phyloP scores from a whole-genome alignment of 1,140 invertebrate species.

The Drosophila tropicalis region DNA sequence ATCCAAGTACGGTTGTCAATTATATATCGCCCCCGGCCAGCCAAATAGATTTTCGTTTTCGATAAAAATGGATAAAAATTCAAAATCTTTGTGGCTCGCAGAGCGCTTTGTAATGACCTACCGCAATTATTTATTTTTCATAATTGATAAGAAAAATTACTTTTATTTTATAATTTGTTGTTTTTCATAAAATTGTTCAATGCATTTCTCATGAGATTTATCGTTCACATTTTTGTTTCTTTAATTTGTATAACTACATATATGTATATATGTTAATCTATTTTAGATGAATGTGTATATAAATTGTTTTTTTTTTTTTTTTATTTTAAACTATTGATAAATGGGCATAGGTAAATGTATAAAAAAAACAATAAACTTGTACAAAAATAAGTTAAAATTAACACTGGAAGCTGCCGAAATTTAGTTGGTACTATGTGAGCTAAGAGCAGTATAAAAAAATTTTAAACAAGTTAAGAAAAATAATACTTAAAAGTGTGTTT shows the following conservation, averaged over 20 bases:
- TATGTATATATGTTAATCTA: slow-evolving; percentile 48
- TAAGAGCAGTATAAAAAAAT: slow-evolving; percentile 23
- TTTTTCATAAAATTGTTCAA: slow-evolving; percentile 72
- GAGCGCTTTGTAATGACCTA: slow-evolving; percentile 9
- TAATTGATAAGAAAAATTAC: slow-evolving; percentile 40
- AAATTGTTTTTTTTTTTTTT: slow-evolving; percentile 60
- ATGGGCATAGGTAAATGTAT: slow-evolving; percentile 11
- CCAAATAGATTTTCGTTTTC: background rate
- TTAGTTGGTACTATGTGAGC: slow-evolving; percentile 29
- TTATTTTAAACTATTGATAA: slow-evolving; percentile 19
- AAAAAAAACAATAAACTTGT: slow-evolving; percentile 24
- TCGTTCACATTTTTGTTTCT: slow-evolving; percentile 42
- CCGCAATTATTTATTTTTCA: slow-evolving; percentile 40
- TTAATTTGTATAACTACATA: slow-evolving; percentile 69
- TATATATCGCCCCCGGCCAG: slow-evolving; percentile 1
- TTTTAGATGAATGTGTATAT: slow-evolving; percentile 49
- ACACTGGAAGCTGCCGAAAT: slow-evolving; percentile 63
- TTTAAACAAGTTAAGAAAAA: slow-evolving; percentile 24
- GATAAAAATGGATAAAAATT: slow-evolving; percentile 1
- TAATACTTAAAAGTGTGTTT: slow-evolving; percentile 59
- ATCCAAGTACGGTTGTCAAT: slow-evolving; percentile 16
- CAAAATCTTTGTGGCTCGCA: background rate
- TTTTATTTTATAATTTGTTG: slow-evolving; percentile 39
- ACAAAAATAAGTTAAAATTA: slow-evolving; percentile 34
- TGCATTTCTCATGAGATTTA: slow-evolving; percentile 68